Percentiles rank a stretch among this genome's conserved stretches.
These are phyloP conservation scores for Automeris io DNA, from an alignment of 2,888 invertebrate genomes.

Conservation along the genomic window DNA sequence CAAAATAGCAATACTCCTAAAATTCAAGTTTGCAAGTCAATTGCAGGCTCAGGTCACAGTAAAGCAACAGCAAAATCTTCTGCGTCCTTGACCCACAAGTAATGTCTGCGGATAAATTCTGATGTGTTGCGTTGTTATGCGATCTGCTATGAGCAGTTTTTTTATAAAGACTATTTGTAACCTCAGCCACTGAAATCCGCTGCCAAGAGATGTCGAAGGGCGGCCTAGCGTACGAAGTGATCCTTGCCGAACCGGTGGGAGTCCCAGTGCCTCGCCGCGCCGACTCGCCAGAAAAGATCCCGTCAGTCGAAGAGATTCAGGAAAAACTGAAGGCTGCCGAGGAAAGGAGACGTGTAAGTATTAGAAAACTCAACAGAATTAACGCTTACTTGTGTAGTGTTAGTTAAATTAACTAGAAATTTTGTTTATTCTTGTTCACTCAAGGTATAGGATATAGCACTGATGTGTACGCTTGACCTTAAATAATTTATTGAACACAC, in stretches of 20 bases:
- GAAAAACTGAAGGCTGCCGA: slow-evolving; percentile 96
- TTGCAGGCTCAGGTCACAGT: too few relatives aligned
- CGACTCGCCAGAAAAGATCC: slow-evolving; percentile 81
- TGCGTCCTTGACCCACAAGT: too few relatives aligned
- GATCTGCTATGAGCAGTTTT: background rate
- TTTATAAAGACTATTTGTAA: slow-evolving; percentile 7
- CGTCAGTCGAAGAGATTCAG: slow-evolving; percentile 92
- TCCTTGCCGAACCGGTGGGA: slow-evolving; percentile 88
- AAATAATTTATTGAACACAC: too few relatives aligned
- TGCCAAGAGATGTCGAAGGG: slow-evolving; percentile 96
- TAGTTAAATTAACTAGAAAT: background rate
- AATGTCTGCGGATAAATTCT: too few relatives aligned
- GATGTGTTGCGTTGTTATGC: background rate
- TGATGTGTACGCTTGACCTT: too few relatives aligned
- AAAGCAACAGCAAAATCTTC: too few relatives aligned
- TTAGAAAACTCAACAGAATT: too few relatives aligned
- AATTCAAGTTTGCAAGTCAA: too few relatives aligned
- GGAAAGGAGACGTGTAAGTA: slow-evolving; percentile 91
- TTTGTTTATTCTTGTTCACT: too few relatives aligned
- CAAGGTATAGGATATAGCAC: too few relatives aligned
- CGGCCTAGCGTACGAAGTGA: slow-evolving; percentile 93
- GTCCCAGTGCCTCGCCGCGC: slow-evolving; percentile 82
- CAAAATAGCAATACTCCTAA: too few relatives aligned
- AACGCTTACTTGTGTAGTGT: too few relatives aligned
- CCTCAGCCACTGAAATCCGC: slow-evolving; percentile 90